Conservation (phyloP, 2,888 invertebrate genomes). For the Sipha maydis region DNA sequence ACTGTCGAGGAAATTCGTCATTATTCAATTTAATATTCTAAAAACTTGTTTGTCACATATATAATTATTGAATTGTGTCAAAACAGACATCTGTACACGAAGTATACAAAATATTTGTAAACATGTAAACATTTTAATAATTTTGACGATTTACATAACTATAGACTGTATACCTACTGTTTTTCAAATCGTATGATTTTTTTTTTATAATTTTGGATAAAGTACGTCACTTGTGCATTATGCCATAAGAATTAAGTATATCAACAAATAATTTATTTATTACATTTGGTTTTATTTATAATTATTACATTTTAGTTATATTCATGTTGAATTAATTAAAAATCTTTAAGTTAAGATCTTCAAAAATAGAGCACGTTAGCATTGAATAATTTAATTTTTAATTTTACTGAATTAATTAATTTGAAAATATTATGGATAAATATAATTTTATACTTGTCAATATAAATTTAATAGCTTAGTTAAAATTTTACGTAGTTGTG, state of each 20-base stretch:
- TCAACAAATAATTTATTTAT: constrained; percentile 42
- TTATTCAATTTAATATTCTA: constrained; percentile 18
- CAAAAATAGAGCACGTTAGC: constrained; percentile 32
- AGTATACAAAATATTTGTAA: background rate
- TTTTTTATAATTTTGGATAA: background rate
- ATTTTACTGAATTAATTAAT: constrained; percentile 31
- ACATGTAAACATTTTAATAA: background rate
- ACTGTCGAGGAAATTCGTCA: constrained; percentile 28
- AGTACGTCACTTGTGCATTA: background rate
- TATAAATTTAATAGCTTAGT: background rate
- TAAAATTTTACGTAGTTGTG: background rate
- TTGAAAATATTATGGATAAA: background rate
- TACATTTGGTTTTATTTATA: constrained; percentile 18
- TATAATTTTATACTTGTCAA: background rate
- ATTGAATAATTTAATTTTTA: background rate
- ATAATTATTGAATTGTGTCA: constrained; percentile 34
- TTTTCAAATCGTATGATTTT: background rate
- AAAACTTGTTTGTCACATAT: background rate
- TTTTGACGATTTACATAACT: background rate
- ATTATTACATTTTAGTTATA: too few species aligned
- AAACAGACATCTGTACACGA: background rate
- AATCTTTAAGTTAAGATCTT: background rate
- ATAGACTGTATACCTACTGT: background rate
- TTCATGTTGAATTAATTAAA: background rate
- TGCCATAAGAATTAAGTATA: background rate